A percentile compares a stretch with the other conserved stretches of the same genome.
Evolutionary conservation across 2,797 vertebrate genomes (phyloP).

Genomic region (Coregonus suidteri): DNA sequence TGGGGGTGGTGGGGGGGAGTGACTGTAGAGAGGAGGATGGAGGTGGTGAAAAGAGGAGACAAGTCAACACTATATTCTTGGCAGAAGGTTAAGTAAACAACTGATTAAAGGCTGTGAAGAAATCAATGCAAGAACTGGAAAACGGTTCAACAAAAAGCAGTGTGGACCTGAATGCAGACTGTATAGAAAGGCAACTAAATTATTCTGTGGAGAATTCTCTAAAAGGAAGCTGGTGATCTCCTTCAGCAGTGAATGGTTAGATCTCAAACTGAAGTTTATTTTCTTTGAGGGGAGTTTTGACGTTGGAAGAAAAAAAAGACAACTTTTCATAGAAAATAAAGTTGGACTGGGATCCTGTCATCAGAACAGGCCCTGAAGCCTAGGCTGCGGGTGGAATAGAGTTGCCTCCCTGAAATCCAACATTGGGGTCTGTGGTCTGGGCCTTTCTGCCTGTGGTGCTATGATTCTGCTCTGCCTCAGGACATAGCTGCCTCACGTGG

Average conservation of each 20-base stretch:
- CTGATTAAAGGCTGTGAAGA: constrained; percentile 5
- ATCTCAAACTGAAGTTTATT: not conserved
- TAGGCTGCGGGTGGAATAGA: not conserved
- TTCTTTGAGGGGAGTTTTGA: not conserved
- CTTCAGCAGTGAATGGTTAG: not conserved
- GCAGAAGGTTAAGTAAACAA: too few relatives aligned
- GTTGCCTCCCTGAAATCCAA: constrained; percentile 7
- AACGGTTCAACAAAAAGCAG: not conserved
- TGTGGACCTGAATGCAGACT: not conserved
- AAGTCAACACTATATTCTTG: too few relatives aligned
- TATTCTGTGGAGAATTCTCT: not conserved
- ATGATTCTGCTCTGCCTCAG: too few relatives aligned
- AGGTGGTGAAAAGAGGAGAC: too few relatives aligned
- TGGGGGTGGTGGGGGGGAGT: constrained; percentile 24
- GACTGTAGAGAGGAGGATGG: constrained; percentile 8
- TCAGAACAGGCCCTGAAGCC: not conserved
- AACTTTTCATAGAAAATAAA: not conserved
- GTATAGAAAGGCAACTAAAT: not conserved
- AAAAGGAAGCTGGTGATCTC: not conserved
- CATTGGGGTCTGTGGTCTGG: not conserved
- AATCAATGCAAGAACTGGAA: constrained; percentile 13
- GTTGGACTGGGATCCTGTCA: not conserved
- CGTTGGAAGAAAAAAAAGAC: not conserved
- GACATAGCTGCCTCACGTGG: too few relatives aligned
- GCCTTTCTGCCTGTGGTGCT: too few relatives aligned